Evolutionary conservation across 2,888 invertebrate genomes (phyloP), one percentile per base, ranked within the genome.

Genomic region (Eucriotettix oculatus): DNA sequence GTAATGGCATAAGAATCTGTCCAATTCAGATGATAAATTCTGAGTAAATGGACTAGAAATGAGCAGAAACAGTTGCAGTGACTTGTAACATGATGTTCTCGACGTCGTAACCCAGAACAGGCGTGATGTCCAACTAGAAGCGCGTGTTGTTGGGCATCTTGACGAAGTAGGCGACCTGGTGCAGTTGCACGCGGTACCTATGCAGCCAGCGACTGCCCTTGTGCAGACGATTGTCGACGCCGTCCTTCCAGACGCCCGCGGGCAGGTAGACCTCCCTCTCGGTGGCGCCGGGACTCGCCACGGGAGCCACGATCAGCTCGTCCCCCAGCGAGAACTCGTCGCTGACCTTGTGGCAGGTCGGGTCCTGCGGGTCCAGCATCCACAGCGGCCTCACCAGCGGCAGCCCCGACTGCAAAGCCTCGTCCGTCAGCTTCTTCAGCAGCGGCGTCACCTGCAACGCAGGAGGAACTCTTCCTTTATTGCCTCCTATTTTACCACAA

Each of bases 151-250:
- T 88, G 0, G 91, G 89, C 81, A 87, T 85, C 69, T 87, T 85
- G 14, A 87, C 81, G 72, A 92, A 92, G 73, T 86, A 89, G 0
- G 91, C 90, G 12, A 92, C 82, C 71, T 87, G 83, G 66, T 89
- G 82, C 59, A 84, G 79, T 11, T 87, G 85, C 29, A 91, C 90
- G 67, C 81, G 79, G 72, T 93, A 92, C 68, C 87, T 86, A 70
- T 92, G 91, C 70, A 94, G 87, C 93, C 92, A 93, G 63, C 92
- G 81, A 65, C 85, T 90, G 1, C 94, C 93, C 69, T 92, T 91
- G 44, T 90, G 80, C 53, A 88, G 77, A 40, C 89, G 90, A 0
- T 87, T 86, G 71, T 91, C 90, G 66, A 91, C 88, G 14, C 92
- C 92, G 69, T 95, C 93, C 69, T 86, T 87, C 96, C 96, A 96